Evolutionary conservation across 2,797 vertebrate species (phyloP).

Genomic region (Aphelocoma californica): DNA sequence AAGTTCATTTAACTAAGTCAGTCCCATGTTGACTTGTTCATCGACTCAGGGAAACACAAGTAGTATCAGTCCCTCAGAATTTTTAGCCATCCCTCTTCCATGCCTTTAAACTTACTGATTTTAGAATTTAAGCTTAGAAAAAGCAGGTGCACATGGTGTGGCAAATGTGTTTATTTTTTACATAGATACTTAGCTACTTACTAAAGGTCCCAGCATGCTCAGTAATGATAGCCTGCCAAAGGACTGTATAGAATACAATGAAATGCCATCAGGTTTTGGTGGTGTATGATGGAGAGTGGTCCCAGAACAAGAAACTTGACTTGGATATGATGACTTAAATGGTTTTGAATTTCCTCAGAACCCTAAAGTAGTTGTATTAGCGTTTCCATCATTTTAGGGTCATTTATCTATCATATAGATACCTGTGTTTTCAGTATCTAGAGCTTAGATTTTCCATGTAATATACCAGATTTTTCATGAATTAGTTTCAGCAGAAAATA

Average conservation of each 20-base stretch:
- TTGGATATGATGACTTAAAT: not conserved
- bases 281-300: not conserved
- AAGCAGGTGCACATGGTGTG: not conserved
- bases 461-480: not conserved
- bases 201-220: not conserved
- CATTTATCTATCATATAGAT: not conserved
- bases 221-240: not conserved
- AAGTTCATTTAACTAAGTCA: not conserved
- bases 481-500: not conserved
- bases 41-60: not conserved
- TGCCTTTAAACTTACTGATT: not conserved
- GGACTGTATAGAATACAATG: not conserved
- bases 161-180: not conserved
- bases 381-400: not conserved
- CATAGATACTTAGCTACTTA: not conserved
- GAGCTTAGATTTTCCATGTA: not conserved
- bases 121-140: not conserved
- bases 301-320: not conserved
- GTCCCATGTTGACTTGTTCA: not conserved
- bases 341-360: not conserved
- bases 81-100: not conserved
- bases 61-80: not conserved
- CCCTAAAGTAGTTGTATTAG: not conserved
- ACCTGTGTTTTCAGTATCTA: not conserved
- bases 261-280: not conserved